phyloP scores from a whole-genome alignment of 2,888 invertebrate species.

The Euspilapteryx auroguttella region DNA sequence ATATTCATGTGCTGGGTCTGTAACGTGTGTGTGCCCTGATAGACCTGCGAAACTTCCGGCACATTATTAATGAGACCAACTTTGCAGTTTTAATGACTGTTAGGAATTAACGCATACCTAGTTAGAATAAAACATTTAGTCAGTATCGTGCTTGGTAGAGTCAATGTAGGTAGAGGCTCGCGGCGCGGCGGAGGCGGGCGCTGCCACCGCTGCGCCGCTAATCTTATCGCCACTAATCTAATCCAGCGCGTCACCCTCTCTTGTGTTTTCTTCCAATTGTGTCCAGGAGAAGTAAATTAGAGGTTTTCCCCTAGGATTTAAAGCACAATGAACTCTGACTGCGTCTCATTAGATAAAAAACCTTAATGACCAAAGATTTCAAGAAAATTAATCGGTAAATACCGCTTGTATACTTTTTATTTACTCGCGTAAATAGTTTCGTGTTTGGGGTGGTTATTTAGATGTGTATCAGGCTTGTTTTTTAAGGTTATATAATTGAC shows the following conservation, averaged over 20 bases:
- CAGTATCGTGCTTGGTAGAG: conserved; percentile 9
- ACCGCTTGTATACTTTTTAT: too few species aligned
- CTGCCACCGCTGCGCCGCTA: conserved; percentile 23
- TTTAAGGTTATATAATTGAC: too few species aligned
- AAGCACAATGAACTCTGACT: conserved; percentile 22
- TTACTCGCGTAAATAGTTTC: too few species aligned
- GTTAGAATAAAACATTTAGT: too few species aligned
- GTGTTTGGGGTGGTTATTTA: too few species aligned
- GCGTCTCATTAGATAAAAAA: too few species aligned
- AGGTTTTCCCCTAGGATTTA: conserved; percentile 39
- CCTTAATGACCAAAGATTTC: too few species aligned
- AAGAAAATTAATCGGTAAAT: too few species aligned
- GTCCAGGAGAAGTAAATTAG: conserved; percentile 56
- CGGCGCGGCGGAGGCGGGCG: conserved; percentile 8
- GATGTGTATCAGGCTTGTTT: too few species aligned
- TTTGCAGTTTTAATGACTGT: conserved; percentile 13
- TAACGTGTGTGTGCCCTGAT: conserved; percentile 2
- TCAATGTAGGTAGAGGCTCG: conserved; percentile 3
- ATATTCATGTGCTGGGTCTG: conserved; percentile 21
- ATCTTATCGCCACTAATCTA: conserved; percentile 55
- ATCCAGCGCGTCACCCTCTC: conserved; percentile 48
- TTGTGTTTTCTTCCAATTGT: conserved; percentile 57
- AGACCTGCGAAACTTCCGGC: conserved; percentile 4
- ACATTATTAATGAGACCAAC: conserved; percentile 11
- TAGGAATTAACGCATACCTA: background rate